These are phyloP conservation scores for Empis stercorea DNA, from an alignment of 2,888 invertebrate species.

Conservation along the genomic window DNA sequence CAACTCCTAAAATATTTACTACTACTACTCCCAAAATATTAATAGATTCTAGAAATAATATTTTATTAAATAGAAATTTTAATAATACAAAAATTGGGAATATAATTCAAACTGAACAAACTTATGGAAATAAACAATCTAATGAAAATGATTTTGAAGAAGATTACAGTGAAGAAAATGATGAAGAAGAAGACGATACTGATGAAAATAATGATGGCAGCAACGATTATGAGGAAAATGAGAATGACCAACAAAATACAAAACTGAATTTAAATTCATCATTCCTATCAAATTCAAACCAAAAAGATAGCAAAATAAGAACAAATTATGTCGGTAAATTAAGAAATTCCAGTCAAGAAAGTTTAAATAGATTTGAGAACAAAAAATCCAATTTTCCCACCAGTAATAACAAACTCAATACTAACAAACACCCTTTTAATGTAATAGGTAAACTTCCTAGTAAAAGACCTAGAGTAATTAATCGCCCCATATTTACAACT, in stretches of 20 bases:
- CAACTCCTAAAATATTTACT: too few relatives aligned
- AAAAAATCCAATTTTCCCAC: background rate
- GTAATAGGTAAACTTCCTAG: constrained; percentile 14
- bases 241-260: constrained; percentile 5
- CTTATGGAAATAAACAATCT: too few relatives aligned
- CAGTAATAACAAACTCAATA: background rate
- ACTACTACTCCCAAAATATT: too few relatives aligned
- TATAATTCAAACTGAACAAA: too few relatives aligned
- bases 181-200: constrained; percentile 10
- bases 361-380: background rate
- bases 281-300: too few relatives aligned
- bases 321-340: too few relatives aligned
- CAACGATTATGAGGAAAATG: constrained; percentile 7
- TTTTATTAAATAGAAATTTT: too few relatives aligned
- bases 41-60: too few relatives aligned
- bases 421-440: background rate
- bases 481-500: constrained; percentile 26
- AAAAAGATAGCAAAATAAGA: too few relatives aligned
- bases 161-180: constrained; percentile 14
- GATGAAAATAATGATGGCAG: constrained; percentile 9
- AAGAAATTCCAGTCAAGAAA: background rate
- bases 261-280: too few relatives aligned
- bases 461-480: constrained; percentile 24
- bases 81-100: too few relatives aligned
- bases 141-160: too few relatives aligned